Base-by-base conservation (phyloP, 2,888 invertebrate genomes). In the Pristionchus entomophagus region DNA sequence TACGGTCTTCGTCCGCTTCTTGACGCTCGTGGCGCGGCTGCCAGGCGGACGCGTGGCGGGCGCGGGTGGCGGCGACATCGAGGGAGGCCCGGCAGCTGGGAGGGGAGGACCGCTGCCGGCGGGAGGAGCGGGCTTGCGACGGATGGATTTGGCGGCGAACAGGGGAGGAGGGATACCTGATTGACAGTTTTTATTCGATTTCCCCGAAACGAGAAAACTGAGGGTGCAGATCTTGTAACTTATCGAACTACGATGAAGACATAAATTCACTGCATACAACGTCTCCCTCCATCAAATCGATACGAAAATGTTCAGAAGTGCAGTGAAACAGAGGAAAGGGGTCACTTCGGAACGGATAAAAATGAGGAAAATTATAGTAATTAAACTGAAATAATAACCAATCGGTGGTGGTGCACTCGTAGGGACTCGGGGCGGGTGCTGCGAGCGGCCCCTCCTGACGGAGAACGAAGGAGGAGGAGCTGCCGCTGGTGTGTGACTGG, bases 121-220 rank as follows among this genome's bases (percentile, higher is more conserved):
- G 1, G 6, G 41, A 17, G 3, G 69, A 2, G 32, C 19, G 6
- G 49, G 78, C 51, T 80, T 80, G 26, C 78, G 78, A 51, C 78
- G 78, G 14, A 49, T 22, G 4, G 51, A 51, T 51, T 80, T 80
- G 3, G 77, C 19, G 1, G 78, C n/a, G 49, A 80, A 49, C 19
- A 80, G 78, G n/a, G 78, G 78, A 51, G 78, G 78, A 26, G 78
- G 51, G 2, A 80, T 80, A 14, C 78, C 78, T 80, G 29, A 59
- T 12, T 59, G 19, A 6, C 6, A 8, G 6, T 59, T 5, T 59
- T 59, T 22, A 3, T 14, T 29, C 14, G 5, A 35, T 65, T 65
- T n/a, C 56, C 6, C 14, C 8, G 6, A 10, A 56, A 22, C 22
- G 14, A 6, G n/a, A 19, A 26, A 80, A 32, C 49, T 22, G 51